phyloP scores from a whole-genome alignment of 2,113 vertebrate species.

The Saguinus imperator region DNA sequence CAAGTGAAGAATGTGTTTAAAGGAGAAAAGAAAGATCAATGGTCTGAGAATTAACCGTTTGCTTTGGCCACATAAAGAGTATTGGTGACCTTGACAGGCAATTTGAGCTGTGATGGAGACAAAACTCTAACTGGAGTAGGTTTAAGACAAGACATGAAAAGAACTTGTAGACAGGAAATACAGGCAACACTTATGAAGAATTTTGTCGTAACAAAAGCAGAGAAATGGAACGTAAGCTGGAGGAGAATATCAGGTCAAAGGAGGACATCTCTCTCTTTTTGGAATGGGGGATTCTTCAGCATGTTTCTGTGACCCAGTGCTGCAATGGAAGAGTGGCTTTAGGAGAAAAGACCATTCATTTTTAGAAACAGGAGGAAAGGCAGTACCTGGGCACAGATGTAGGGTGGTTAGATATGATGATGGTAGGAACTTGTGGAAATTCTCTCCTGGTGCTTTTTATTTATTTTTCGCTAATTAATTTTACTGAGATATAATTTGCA shows the following conservation, averaged over 20 bases:
- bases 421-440: neutral
- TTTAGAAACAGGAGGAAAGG: slow-evolving; percentile 3
- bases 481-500: neutral
- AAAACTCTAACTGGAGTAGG: neutral
- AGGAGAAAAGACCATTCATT: neutral
- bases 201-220: neutral
- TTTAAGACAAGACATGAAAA: neutral
- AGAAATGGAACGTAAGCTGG: neutral
- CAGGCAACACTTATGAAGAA: neutral
- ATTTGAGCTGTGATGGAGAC: neutral
- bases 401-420: neutral
- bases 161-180: neutral
- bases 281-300: neutral
- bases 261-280: neutral
- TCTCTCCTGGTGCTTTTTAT: neutral
- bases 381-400: neutral
- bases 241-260: neutral
- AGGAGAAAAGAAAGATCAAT: neutral
- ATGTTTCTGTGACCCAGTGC: neutral
- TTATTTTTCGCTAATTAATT: neutral
- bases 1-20: neutral
- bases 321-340: neutral
- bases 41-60: neutral
- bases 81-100: neutral
- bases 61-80: too few relatives aligned